phyloP scores from a whole-genome alignment of 1,140 invertebrate species.

The Protaetia brevitarsis region DNA sequence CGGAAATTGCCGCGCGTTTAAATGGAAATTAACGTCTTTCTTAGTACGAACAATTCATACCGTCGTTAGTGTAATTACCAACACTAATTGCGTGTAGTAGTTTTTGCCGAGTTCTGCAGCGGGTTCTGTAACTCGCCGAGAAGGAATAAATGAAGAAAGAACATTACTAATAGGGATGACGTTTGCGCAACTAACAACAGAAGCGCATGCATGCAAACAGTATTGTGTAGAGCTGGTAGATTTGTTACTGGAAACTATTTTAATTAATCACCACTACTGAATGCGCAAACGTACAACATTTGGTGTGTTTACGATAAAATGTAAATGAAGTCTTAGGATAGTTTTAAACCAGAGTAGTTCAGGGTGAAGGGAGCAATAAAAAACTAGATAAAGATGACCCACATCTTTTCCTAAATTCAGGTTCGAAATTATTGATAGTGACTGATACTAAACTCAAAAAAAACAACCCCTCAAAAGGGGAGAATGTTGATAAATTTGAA shows the following conservation, averaged over 20 bases:
- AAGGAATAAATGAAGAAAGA: background rate
- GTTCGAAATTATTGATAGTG: too few species aligned
- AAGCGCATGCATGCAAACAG: background rate
- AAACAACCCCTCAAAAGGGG: too few species aligned
- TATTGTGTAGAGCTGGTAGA: background rate
- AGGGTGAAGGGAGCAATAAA: too few species aligned
- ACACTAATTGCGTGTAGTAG: constrained; percentile 5
- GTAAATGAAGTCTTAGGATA: too few species aligned
- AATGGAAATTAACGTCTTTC: background rate
- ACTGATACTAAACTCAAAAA: too few species aligned
- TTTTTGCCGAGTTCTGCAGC: background rate
- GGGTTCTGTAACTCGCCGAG: background rate
- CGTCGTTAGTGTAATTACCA: constrained; percentile 12
- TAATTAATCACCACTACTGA: constrained; percentile 7
- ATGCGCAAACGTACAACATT: too few species aligned
- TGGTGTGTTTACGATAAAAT: too few species aligned
- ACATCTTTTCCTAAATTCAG: too few species aligned
- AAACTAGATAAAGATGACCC: too few species aligned
- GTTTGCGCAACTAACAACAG: background rate
- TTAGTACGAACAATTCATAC: background rate
- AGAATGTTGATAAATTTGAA: too few species aligned
- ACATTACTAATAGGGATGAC: background rate
- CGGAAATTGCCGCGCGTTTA: background rate
- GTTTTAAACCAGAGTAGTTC: too few species aligned
- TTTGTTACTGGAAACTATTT: background rate